These are phyloP conservation scores for Ametastegia equiseti DNA, from an alignment of 2,888 invertebrate species.

Conservation along the genomic window DNA sequence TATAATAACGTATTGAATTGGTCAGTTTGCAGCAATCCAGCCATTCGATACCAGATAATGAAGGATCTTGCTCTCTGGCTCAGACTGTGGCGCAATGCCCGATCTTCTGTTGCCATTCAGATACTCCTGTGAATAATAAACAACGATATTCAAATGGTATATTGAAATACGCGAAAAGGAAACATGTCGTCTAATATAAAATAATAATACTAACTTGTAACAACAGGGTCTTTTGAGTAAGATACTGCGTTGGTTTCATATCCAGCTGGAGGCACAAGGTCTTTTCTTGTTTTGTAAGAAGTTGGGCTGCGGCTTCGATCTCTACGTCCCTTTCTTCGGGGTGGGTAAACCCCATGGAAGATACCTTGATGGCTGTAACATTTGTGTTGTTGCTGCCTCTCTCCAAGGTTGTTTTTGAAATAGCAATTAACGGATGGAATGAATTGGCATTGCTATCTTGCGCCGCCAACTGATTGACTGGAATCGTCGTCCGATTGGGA, in stretches of 20 bases:
- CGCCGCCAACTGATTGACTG: constrained; percentile 72
- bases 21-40: constrained; percentile 77
- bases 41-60: constrained; percentile 79
- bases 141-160: constrained; percentile 9
- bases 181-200: background rate
- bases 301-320: constrained; percentile 72
- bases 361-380: constrained; percentile 76
- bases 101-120: constrained; percentile 72
- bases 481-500: constrained; percentile 75
- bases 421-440: constrained; percentile 74
- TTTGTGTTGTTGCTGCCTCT: constrained; percentile 78
- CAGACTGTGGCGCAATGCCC: constrained; percentile 76
- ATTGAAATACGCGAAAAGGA: constrained; percentile 67
- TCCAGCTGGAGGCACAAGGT: constrained; percentile 79
- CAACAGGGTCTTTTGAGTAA: constrained; percentile 91
- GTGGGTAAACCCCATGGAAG: constrained; percentile 51
- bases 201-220: constrained; percentile 80
- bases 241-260: constrained; percentile 91
- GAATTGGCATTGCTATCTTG: constrained; percentile 71
- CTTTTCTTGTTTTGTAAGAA: constrained; percentile 74
- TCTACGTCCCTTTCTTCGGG: constrained; percentile 69
- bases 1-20: constrained; percentile 31
- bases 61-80: constrained; percentile 78
- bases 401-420: constrained; percentile 76
- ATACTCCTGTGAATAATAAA: constrained; percentile 71